These are phyloP conservation scores for Lepidothrix coronata DNA, from an alignment of 2,113 vertebrate species.

Conservation along the genomic window DNA sequence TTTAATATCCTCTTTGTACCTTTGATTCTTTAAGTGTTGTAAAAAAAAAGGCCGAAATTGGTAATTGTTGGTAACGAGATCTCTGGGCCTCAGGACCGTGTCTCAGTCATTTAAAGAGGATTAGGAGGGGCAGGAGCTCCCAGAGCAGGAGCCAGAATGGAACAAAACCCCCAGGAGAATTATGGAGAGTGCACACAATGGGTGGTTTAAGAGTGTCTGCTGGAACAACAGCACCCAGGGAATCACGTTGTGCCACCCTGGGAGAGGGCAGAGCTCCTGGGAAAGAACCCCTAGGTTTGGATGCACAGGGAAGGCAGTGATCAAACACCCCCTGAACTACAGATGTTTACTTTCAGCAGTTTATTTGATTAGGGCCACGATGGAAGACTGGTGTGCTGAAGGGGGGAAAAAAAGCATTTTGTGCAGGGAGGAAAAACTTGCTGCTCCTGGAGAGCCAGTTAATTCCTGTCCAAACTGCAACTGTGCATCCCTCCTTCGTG, in stretches of 20 bases:
- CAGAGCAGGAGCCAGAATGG: conserved; percentile 71
- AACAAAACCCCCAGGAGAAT: conserved; percentile 82
- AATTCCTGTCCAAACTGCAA: conserved; percentile 70
- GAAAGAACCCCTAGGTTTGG: conserved; percentile 49
- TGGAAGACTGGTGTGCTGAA: conserved; percentile 55
- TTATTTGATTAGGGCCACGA: conserved; percentile 61
- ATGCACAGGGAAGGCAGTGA: conserved; percentile 46
- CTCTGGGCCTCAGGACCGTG: conserved; percentile 65
- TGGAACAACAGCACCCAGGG: conserved; percentile 75
- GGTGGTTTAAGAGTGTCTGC: conserved; percentile 79
- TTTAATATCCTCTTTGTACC: conserved; percentile 50
- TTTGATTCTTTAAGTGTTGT: conserved; percentile 71
- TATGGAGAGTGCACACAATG: conserved; percentile 82
- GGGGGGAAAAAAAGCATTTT: conserved; percentile 22
- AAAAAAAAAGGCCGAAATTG: conserved; percentile 68
- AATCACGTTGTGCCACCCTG: conserved; percentile 45
- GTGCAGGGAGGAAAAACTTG: conserved; percentile 38
- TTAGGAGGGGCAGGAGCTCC: conserved; percentile 77
- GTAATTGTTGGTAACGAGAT: conserved; percentile 75
- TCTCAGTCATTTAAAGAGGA: conserved; percentile 78
- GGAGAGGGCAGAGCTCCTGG: conserved; percentile 61
- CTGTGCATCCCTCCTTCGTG: conserved; percentile 39
- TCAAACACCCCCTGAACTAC: conserved; percentile 63
- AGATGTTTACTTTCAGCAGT: conserved; percentile 73
- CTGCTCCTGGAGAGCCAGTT: conserved; percentile 57